Conservation (phyloP, 2,888 invertebrate species). For the Andrena minutula region DNA sequence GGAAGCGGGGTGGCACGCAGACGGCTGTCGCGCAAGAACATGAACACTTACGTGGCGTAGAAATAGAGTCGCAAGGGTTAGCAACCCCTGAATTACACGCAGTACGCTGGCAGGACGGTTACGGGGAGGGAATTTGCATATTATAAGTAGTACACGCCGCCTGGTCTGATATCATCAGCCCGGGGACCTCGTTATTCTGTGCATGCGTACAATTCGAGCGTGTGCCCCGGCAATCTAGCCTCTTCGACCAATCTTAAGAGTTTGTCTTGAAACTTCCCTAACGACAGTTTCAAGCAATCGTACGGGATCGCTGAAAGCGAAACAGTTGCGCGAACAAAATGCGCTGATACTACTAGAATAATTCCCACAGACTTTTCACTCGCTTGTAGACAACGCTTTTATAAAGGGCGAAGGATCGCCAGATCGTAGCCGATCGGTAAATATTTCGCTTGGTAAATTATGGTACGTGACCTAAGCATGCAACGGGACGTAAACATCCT, state of each 20-base stretch:
- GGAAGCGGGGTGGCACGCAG: constrained; percentile 41
- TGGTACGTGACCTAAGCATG: constrained; percentile 73
- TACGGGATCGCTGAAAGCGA: constrained; percentile 17
- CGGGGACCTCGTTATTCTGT: constrained; percentile 81
- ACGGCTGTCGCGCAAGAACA: constrained; percentile 34
- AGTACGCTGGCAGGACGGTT: constrained; percentile 68
- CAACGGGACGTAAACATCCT: constrained; percentile 73
- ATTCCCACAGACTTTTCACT: neutral
- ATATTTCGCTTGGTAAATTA: constrained; percentile 66
- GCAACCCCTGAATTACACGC: constrained; percentile 79
- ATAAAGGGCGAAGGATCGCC: neutral
- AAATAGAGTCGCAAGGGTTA: constrained; percentile 80
- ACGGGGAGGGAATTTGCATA: constrained; percentile 83
- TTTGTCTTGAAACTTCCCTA: constrained; percentile 59
- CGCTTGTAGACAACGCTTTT: neutral
- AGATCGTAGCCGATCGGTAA: constrained; percentile 37
- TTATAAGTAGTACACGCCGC: constrained; percentile 84
- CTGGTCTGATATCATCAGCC: constrained; percentile 80
- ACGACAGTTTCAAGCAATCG: constrained; percentile 45
- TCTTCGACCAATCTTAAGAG: constrained; percentile 64
- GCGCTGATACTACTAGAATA: neutral
- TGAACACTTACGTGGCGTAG: constrained; percentile 72
- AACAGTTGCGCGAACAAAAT: neutral
- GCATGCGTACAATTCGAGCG: constrained; percentile 80
- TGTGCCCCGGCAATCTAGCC: constrained; percentile 70